These are phyloP conservation scores for Drosophila santomea DNA, from an alignment of 1,140 invertebrate genomes.

Conservation along the genomic window DNA sequence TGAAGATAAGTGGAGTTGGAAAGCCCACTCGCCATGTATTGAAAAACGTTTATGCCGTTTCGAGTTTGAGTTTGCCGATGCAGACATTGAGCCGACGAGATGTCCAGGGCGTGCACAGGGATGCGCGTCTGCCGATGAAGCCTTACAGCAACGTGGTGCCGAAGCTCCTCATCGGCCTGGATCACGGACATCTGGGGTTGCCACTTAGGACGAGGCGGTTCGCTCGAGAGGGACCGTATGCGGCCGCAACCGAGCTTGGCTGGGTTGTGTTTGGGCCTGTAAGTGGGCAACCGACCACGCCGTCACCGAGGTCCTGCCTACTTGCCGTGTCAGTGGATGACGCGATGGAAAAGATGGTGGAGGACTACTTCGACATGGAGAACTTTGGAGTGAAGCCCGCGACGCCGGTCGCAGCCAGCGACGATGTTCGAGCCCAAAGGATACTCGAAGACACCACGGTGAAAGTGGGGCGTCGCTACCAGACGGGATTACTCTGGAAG, in stretches of 20 bases:
- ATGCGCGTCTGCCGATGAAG: not conserved
- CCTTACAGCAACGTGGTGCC: not conserved
- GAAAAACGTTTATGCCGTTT: too few species aligned
- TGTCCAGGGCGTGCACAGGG: too few species aligned
- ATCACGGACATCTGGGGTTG: not conserved
- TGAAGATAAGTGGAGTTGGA: too few species aligned
- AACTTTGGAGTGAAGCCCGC: not conserved
- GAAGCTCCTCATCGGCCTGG: not conserved
- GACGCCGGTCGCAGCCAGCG: not conserved
- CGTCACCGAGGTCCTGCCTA: conserved; percentile 4
- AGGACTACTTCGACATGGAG: conserved; percentile 13
- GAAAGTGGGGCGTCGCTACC: not conserved
- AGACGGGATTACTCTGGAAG: conserved; percentile 1
- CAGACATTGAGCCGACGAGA: too few species aligned
- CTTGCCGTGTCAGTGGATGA: conserved; percentile 13
- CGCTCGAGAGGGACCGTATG: not conserved
- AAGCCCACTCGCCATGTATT: too few species aligned
- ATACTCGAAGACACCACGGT: not conserved
- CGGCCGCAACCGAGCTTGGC: too few species aligned
- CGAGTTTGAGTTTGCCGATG: too few species aligned
- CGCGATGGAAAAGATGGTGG: conserved; percentile 14
- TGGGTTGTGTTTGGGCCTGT: too few species aligned
- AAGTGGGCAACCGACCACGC: not conserved
- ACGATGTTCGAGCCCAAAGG: not conserved
- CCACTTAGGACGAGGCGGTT: too few species aligned